Base-by-base conservation (phyloP, 2,113 vertebrate genomes). In the Empidonax alnorum region DNA sequence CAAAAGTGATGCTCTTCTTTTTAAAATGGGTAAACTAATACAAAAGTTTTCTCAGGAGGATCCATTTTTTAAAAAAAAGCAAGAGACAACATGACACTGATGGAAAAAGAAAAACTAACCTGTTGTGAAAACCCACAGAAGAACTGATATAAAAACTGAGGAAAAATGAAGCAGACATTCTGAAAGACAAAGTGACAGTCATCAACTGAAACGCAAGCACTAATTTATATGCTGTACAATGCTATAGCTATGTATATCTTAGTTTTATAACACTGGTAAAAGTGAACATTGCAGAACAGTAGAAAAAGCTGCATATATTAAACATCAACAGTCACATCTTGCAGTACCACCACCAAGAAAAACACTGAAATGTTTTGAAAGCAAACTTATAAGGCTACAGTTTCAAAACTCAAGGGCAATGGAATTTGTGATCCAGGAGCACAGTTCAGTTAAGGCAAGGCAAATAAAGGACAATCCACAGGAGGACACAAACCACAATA, bases 71-170 rank as follows among this genome's bases (percentile, higher is more conserved):
- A 14, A 14, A 73, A 76, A 84, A 76, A 84, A 61, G 5, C 12
- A 18, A 24, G 9, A 53, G 12, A 42, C 61, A 73, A 73, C 7
- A 21, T 41, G 31, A 14, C 37, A 71, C 17, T 37, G 30, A 61
- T 10, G 14, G 33, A 27, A 75, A 84, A 94, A 68, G 8, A 66
- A 21, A 4, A 53, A 98, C 95, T 76, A 95, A 99, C 99, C 99
- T 99, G 99, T 91, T 99, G 99, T 72, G 99, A 99, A 98, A 99
- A 99, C 79, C 99, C 99, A 96, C 99, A 99, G 98, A 99, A 99
- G 98, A 99, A 99, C 98, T 99, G 99, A 98, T 99, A 99, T 52
- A 99, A 98, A 98, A 99, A 99, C 98, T 99, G 99, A 62, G 99
- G 99, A 97, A 99, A 99, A 95, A 99, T 99, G 98, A 99, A 99